Evolutionary conservation across 2,888 invertebrate species (phyloP).

Genomic region (Drosophila quinaria): DNA sequence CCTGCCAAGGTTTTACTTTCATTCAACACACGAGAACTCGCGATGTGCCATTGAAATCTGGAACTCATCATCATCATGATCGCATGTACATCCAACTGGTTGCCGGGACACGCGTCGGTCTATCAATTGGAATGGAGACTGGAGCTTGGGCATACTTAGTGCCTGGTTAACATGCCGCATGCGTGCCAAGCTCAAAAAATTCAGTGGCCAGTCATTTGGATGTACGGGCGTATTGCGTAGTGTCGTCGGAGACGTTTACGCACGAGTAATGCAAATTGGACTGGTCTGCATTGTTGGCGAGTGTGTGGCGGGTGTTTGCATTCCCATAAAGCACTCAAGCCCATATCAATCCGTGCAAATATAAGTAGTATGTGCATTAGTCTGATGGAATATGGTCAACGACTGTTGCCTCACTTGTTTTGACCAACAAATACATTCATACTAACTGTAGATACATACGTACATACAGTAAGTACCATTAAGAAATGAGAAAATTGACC

Average conservation of each 20-base stretch:
- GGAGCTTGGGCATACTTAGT: constrained; percentile 4
- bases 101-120: constrained; percentile 36
- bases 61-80: constrained; percentile 29
- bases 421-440: background rate
- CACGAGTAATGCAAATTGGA: constrained; percentile 70
- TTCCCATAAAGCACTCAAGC: constrained; percentile 31
- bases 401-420: constrained; percentile 45
- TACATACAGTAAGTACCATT: background rate
- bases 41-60: constrained; percentile 38
- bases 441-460: background rate
- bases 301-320: constrained; percentile 32
- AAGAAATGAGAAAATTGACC: constrained; percentile 21
- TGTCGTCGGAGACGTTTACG: constrained; percentile 52
- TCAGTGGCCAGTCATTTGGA: constrained; percentile 49
- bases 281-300: constrained; percentile 23
- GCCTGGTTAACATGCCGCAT: constrained; percentile 49
- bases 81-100: constrained; percentile 2
- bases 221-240: constrained; percentile 68
- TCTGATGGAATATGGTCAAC: constrained; percentile 44
- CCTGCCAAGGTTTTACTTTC: constrained; percentile 54
- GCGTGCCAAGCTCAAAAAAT: constrained; percentile 45
- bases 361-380: background rate
- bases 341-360: constrained; percentile 9
- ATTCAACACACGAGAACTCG: constrained; percentile 51
- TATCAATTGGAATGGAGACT: constrained; percentile 4